Conservation (phyloP, 1,140 invertebrate genomes). For the Lycorma delicatula region DNA sequence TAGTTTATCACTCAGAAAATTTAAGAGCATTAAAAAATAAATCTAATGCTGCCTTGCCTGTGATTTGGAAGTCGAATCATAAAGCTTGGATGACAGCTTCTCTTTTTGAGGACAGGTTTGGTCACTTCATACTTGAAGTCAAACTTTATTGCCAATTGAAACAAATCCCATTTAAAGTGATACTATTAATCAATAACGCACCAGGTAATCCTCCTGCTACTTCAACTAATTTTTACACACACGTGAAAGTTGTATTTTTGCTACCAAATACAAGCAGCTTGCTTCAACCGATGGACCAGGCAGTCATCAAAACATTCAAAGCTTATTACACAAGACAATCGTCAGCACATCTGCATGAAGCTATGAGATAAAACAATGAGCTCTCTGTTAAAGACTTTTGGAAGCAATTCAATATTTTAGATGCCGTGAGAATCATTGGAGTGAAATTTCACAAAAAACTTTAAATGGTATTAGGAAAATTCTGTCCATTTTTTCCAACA, state of each 20-base stretch:
- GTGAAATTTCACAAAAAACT: conserved; percentile 7
- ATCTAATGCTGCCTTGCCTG: too few species aligned
- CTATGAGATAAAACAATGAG: neutral
- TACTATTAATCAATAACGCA: conserved; percentile 41
- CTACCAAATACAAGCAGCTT: conserved; percentile 40
- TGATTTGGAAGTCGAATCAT: conserved; percentile 37
- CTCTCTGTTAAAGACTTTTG: neutral
- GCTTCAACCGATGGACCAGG: conserved; percentile 41
- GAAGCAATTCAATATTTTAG: conserved; percentile 10
- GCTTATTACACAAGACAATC: conserved; percentile 21
- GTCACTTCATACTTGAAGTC: conserved; percentile 26
- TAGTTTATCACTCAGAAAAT: too few species aligned
- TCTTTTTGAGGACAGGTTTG: conserved; percentile 37
- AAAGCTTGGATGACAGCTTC: conserved; percentile 38
- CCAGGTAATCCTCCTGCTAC: conserved; percentile 32
- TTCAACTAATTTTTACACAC: conserved; percentile 29
- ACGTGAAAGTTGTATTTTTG: conserved; percentile 39
- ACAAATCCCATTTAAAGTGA: conserved; percentile 37
- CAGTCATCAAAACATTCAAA: conserved; percentile 37
- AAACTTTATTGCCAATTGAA: conserved; percentile 29
- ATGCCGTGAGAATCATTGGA: conserved; percentile 23
- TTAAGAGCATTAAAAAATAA: too few species aligned
- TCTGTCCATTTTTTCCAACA: conserved; percentile 16
- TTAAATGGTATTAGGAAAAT: conserved; percentile 19
- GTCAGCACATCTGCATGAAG: conserved; percentile 6